These are phyloP conservation scores for Volucella zonaria DNA, from an alignment of 2,888 invertebrate genomes.

Conservation along the genomic window DNA sequence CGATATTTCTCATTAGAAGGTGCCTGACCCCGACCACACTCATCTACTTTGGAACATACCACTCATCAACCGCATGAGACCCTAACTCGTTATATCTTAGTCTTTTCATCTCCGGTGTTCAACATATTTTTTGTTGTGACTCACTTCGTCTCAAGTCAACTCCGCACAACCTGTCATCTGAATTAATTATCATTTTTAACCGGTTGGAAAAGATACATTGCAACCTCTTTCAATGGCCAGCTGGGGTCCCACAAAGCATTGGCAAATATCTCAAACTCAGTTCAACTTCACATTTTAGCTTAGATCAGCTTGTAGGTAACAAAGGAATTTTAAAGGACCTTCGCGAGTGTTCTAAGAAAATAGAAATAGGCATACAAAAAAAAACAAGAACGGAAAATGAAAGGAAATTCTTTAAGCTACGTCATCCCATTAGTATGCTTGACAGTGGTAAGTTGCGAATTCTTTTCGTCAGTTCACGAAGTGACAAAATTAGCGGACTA, in stretches of 20 bases:
- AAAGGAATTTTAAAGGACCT: not conserved
- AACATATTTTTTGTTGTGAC: not conserved
- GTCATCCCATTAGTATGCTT: conserved; percentile 46
- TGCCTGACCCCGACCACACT: too few species aligned
- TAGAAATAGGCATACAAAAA: not conserved
- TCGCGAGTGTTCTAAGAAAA: not conserved
- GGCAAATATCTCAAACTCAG: conserved; percentile 4
- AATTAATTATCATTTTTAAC: conserved; percentile 50
- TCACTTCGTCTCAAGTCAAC: not conserved
- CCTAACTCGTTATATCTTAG: too few species aligned
- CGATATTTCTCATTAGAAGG: too few species aligned
- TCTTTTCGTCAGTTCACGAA: conserved; percentile 77
- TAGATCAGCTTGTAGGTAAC: not conserved
- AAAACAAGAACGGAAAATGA: conserved; percentile 47
- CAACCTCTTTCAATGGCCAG: not conserved
- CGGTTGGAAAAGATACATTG: not conserved
- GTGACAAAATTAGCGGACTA: conserved; percentile 77
- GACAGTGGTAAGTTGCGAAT: conserved; percentile 74
- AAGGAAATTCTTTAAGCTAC: conserved; percentile 43
- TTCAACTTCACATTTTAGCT: conserved; percentile 10
- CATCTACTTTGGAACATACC: too few species aligned
- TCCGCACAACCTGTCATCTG: not conserved
- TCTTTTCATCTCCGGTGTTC: not conserved
- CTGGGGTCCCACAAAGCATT: conserved; percentile 9
- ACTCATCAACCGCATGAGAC: too few species aligned